Evolutionary conservation across 1,140 invertebrate genomes (phyloP).

Genomic region (Drosophila persimilis): DNA sequence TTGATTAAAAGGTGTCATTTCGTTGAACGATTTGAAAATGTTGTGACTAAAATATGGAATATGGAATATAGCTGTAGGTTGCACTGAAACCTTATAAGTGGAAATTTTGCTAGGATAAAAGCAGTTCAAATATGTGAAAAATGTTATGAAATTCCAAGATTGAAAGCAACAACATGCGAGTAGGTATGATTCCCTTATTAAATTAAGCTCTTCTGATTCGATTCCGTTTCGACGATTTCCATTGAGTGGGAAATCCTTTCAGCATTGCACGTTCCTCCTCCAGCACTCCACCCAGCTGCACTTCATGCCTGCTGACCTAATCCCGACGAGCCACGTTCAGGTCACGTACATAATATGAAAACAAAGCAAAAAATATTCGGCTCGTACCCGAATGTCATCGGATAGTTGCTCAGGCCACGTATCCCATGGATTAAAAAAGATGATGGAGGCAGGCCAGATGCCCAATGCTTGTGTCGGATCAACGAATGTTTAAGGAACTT

Average conservation of each 20-base stretch:
- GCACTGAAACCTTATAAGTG: too few species aligned
- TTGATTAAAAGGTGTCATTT: slow-evolving; percentile 26
- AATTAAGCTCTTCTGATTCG: slow-evolving; percentile 5
- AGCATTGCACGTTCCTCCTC: slow-evolving; percentile 37
- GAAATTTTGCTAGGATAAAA: background rate
- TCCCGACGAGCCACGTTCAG: slow-evolving; percentile 33
- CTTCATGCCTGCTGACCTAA: slow-evolving; percentile 51
- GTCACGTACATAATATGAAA: slow-evolving; percentile 55
- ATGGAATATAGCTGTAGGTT: too few species aligned
- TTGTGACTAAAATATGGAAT: background rate
- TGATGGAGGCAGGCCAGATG: slow-evolving; percentile 13
- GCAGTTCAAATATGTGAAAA: too few species aligned
- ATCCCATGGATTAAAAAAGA: slow-evolving; percentile 14
- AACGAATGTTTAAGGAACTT: slow-evolving; percentile 3
- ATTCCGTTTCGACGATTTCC: slow-evolving; percentile 6
- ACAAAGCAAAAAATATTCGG: slow-evolving; percentile 28
- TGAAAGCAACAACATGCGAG: too few species aligned
- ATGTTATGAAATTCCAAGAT: too few species aligned
- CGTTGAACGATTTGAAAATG: background rate
- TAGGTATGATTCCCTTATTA: background rate
- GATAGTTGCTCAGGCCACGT: slow-evolving; percentile 34
- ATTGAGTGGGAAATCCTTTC: slow-evolving; percentile 36
- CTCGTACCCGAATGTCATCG: slow-evolving; percentile 29
- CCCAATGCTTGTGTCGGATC: slow-evolving; percentile 2
- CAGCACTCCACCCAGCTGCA: slow-evolving; percentile 14